Base-by-base conservation (phyloP, 2,797 vertebrate species). In the Myioborus melanocephalus region DNA sequence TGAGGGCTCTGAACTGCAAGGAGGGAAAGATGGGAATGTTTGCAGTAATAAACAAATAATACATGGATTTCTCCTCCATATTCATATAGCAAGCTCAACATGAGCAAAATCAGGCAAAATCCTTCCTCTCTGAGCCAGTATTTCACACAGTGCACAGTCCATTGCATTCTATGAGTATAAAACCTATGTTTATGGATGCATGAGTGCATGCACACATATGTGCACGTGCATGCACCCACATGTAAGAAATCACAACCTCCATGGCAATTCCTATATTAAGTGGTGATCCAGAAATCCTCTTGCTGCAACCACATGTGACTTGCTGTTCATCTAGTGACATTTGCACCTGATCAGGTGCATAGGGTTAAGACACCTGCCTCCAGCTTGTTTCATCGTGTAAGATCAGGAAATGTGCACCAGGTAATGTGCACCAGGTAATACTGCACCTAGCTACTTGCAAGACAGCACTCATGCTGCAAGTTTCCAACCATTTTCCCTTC, bases 341-440 rank as follows among this genome's bases (percentile, higher is more conserved):
- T 81, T 69, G 22, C 4, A 4, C 26, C 7, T 0, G 0, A 28
- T 19, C 19, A 76, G 60, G 20, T 59, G 55, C 30, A 34, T 1
- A 6, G 23, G 44, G 44, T 32, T 65, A 53, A 61, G 50, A 32
- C 0, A 0, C 21, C 46, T 56, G 32, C 11, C 57, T 53, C 30
- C 12, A 6, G 6, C n/a, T 71, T 63, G 3, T n/a, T 81, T 46
- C 0, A 0, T 46, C 3, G 2, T 1, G 6, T 52, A 56, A 34
- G 18, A n/a, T 5, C 34, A 55, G 57, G 22, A 80, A 83, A 70
- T 1, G 8, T 66, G n/a, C 28, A 56, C n/a, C 44, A 65, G 61
- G 26, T 49, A 83, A 64, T 1, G 6, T 52, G 30, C 32, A 63
- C 49, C 34, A 73, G 35, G 34, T 46, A 78, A n/a, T 9, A 46